phyloP scores from a whole-genome alignment of 2,113 vertebrate genomes.

The Phaetusa simplex region DNA sequence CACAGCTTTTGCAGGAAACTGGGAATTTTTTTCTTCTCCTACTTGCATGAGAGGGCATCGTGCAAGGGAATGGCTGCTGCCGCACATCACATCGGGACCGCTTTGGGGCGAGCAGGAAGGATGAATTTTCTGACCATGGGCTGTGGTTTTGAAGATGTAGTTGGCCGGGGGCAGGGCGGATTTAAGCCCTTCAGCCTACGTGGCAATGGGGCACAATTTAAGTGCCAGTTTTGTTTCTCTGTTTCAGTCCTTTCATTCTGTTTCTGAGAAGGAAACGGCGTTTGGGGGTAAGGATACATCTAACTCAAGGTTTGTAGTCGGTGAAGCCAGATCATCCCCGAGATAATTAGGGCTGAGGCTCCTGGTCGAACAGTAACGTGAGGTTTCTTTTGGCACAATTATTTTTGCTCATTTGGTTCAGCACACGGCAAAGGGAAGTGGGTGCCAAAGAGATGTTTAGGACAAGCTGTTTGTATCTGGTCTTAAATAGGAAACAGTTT shows the following conservation, averaged over 20 bases:
- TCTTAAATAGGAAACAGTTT: slow-evolving; percentile 15
- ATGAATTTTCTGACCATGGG: neutral
- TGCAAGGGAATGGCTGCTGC: neutral
- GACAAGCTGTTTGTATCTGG: slow-evolving; percentile 30
- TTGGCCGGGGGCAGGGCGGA: neutral
- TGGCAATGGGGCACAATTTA: neutral
- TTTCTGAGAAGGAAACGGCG: neutral
- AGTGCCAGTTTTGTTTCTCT: neutral
- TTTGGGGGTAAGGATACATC: neutral
- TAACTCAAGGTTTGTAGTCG: neutral
- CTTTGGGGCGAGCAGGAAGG: accelerated
- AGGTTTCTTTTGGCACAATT: neutral
- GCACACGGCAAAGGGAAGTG: neutral
- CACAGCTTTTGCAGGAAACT: neutral
- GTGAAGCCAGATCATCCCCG: neutral
- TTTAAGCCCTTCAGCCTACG: neutral
- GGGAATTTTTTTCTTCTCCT: neutral
- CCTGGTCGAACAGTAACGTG: neutral
- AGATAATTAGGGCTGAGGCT: neutral
- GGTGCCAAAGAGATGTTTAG: neutral
- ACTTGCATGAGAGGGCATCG: neutral
- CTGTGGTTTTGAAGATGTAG: neutral
- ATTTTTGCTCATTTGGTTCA: neutral
- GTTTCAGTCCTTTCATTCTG: neutral
- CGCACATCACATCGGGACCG: accelerated